Evolutionary conservation across 53 echinoderm and acorn worm species (phyloP), one percentile per base, ranked within the genome.

Genomic region (Temnopleurus reevesii): DNA sequence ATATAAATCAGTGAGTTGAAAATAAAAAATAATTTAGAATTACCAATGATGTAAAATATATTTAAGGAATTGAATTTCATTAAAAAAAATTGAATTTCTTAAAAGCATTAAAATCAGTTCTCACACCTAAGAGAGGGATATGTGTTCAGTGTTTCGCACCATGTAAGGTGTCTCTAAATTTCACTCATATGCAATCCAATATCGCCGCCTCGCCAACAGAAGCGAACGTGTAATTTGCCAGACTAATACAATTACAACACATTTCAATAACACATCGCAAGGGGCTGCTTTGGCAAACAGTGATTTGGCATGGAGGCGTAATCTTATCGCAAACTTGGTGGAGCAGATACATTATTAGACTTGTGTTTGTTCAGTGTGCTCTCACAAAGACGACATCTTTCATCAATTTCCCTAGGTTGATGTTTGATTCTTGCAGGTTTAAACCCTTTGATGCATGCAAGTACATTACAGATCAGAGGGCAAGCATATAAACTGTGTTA

Each of bases 321-420:
- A 71, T 25, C 71, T 38, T 3, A 21, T n/a, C 2, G 71, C 21
- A n/a, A 63, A 71, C 71, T 17, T 71, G 71, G 43, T 9, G 41
- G 47, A 12, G 80, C 47, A 80, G 47, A 51, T 29, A 80, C 43
- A 80, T 30, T 47, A 80, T 80, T 80, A 26, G 31, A 51, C 27
- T 51, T 29, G 13, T 80, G 80, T 80, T 80, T 80, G 51, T 23
- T 80, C 80, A 80, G 2, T 51, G 4, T 25, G 4, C 30, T 51
- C 26, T 51, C 27, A 27, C n/a, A 34, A 19, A 28, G 23, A 2
- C 55, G 12, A 36, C 57, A 55, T 5, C 83, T 83, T 54, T 30
- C 55, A 55, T n/a, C 83, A 83, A 30, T 51, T 23, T 53, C 5
- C 2, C 77, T 17, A n/a, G 53, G 17, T 19, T 79, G 12, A 47